Percentiles rank a stretch among this genome's conserved stretches.
Evolutionary conservation across 2,888 invertebrate genomes (phyloP).

Genomic region (Lamellibrachia columna): DNA sequence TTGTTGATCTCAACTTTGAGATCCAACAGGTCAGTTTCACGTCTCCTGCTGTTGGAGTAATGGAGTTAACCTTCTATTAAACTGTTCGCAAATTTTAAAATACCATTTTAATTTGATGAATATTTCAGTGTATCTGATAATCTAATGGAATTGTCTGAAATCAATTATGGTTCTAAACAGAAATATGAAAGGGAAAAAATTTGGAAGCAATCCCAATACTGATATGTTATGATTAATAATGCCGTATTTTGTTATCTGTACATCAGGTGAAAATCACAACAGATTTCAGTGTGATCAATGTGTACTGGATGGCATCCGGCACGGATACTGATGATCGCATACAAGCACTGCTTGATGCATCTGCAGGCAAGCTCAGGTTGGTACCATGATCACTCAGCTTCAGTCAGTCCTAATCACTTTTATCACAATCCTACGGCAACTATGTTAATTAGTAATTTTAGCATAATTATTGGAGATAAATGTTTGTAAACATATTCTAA

Average conservation of each 20-base stretch:
- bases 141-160: background rate
- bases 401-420: background rate
- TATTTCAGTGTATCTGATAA: background rate
- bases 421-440: no score
- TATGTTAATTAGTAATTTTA: no score
- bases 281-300: conserved; percentile 44
- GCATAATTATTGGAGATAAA: no score
- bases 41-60: background rate
- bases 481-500: no score
- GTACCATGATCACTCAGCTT: conserved; percentile 17
- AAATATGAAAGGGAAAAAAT: background rate
- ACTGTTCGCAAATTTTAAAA: no score
- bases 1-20: conserved; percentile 43
- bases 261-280: conserved; percentile 45
- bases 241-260: background rate
- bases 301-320: conserved; percentile 45
- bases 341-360: conserved; percentile 39
- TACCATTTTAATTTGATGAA: no score
- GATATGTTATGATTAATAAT: no score
- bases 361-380: conserved; percentile 30
- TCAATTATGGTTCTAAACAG: no score
- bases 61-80: background rate
- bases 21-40: conserved; percentile 32
- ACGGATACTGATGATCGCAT: conserved; percentile 38
- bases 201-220: background rate